A percentile compares a stretch with the other conserved stretches of the same genome.
Evolutionary conservation across 2,113 vertebrate genomes (phyloP).

Genomic region (Rynchops niger): DNA sequence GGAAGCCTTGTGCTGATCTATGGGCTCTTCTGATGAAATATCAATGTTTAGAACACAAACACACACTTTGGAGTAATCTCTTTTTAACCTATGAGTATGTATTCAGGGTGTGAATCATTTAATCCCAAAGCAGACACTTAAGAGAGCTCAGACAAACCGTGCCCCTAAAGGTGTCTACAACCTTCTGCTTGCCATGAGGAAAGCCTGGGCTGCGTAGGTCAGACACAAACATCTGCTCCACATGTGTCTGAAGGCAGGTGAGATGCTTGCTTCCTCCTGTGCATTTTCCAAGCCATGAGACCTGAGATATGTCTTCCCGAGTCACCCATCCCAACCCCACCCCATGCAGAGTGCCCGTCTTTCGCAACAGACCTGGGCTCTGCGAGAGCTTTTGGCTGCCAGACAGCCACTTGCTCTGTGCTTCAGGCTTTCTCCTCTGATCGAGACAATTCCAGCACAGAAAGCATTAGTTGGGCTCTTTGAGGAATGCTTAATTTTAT

Average conservation of each 20-base stretch:
- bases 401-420: neutral
- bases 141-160: neutral
- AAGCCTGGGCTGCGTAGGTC: neutral
- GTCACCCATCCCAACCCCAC: neutral
- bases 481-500: neutral
- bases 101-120: neutral
- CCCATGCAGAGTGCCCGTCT: fast-evolving
- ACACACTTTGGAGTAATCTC: neutral
- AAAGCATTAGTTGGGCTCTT: neutral
- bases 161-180: neutral
- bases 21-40: neutral
- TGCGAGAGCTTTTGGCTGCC: neutral
- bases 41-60: neutral
- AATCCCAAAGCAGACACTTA: neutral
- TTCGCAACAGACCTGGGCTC: neutral
- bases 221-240: neutral
- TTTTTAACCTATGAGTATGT: neutral
- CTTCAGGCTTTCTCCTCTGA: neutral
- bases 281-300: neutral
- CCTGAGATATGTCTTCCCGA: neutral
- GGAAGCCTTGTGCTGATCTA: neutral
- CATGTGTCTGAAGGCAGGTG: neutral
- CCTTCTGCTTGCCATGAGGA: neutral
- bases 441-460: neutral
- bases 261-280: neutral